Conservation (phyloP, 2,797 vertebrate species). For the Buphagus erythrorhynchus region DNA sequence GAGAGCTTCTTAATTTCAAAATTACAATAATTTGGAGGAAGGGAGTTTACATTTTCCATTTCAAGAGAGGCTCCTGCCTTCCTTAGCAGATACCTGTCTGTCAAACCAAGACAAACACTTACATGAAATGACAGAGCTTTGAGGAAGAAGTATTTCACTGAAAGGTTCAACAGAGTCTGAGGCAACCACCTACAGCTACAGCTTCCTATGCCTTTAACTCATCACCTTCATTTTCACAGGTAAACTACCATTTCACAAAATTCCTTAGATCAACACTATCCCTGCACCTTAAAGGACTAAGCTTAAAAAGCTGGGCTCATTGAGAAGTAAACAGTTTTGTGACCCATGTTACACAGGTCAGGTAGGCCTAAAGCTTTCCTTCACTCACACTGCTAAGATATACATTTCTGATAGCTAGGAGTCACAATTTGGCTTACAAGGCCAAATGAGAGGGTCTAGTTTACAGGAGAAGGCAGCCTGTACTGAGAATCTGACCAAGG, state of each 20-base stretch:
- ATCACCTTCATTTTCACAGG: background rate
- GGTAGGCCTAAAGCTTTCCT: slow-evolving; percentile 10
- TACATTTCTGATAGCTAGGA: background rate
- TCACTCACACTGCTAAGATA: slow-evolving; percentile 8
- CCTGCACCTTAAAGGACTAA: background rate
- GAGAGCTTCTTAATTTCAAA: too few species aligned
- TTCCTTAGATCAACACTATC: background rate
- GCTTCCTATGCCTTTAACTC: background rate
- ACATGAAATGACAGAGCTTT: background rate
- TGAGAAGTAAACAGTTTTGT: background rate
- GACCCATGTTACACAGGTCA: background rate
- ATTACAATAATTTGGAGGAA: too few species aligned
- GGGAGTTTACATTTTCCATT: too few species aligned
- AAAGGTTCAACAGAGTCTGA: background rate
- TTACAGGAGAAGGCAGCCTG: slow-evolving; percentile 4
- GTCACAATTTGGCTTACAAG: background rate
- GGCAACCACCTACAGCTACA: slow-evolving; percentile 16
- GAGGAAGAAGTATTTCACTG: background rate
- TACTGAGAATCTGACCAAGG: background rate
- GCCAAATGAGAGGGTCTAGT: background rate
- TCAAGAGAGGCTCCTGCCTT: too few species aligned
- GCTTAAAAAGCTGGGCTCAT: slow-evolving; percentile 2
- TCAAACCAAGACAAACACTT: background rate
- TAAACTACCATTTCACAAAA: slow-evolving; percentile 2
- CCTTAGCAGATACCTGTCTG: too few species aligned